Evolutionary conservation across 1,140 invertebrate genomes (phyloP), one percentile per base, ranked within the genome.

Genomic region (Hycleus cichorii): DNA sequence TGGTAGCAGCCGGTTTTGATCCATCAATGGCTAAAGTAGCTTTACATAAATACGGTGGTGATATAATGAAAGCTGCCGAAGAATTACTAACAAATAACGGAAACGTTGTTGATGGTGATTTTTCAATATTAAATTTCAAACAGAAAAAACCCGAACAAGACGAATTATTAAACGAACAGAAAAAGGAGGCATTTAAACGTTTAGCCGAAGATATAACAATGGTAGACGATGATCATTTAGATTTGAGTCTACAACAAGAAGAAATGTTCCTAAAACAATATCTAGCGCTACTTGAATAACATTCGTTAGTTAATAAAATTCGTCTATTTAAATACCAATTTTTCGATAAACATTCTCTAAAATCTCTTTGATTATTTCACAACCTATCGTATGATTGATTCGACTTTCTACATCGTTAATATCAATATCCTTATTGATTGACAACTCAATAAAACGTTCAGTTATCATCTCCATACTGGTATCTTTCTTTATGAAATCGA

Each of bases 1-100:
- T 88, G 24, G 72, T 78, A 26, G 71, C 76, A 9, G 77, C 86
- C 61, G 86, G 86, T 0, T 88, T 86, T 72, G 75, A 78, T n/a
- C 51, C 70, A 3, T 68, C 77, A 9, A 76, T 78, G 58, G 80
- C 78, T 2, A 75, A 74, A 55, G 60, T 73, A 8, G 84, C 84
- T 0, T 72, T 88, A 7, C 69, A 77, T 32, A 74, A 78, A 27
- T 65, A 78, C 9, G 52, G 65, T 3, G 85, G 85, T 47, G 73
- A 83, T 70, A 60, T 84, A 9, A 71, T 77, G 56, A 69, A 67
- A 27, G 82, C 85, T 1, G 77, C 82, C 0, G 83, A 85, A 39
- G 69, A 78, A 39, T 71, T 86, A 12, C 53, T 75, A 27, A 43
- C 63, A 49, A 65, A 70, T 75, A 53, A 67, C 68, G 67, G 74